Evolutionary conservation across 1,140 invertebrate genomes (phyloP).

Genomic region (Lucilia cuprina): DNA sequence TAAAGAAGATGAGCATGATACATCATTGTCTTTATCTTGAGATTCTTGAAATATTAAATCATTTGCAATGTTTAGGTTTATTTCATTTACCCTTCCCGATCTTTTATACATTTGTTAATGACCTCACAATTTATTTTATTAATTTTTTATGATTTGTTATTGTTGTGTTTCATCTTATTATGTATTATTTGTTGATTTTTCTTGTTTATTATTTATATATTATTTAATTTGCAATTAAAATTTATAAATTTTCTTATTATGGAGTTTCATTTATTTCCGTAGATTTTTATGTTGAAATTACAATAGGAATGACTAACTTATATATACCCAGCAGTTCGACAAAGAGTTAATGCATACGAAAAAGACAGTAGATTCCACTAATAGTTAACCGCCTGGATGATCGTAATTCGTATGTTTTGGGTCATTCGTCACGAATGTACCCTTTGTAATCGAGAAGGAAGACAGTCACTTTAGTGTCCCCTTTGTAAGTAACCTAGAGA

Average conservation of each 20-base stretch:
- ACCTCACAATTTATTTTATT: slow-evolving; percentile 29
- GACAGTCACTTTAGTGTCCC: no score
- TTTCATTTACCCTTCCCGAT: neutral
- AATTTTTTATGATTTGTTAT: neutral
- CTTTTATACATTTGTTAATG: slow-evolving; percentile 13
- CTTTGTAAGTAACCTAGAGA: no score
- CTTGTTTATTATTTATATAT: slow-evolving; percentile 13
- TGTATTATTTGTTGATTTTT: slow-evolving; percentile 1
- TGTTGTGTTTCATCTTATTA: neutral
- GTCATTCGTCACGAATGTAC: no score
- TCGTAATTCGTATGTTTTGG: no score
- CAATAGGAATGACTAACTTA: neutral
- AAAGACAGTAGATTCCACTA: no score
- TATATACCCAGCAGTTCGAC: no score
- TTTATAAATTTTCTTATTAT: neutral
- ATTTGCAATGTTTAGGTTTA: neutral
- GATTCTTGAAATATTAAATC: slow-evolving; percentile 3
- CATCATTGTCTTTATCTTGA: neutral
- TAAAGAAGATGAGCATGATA: no score
- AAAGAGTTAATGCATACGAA: no score
- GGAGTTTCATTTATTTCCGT: neutral
- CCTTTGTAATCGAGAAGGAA: no score
- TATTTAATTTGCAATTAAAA: slow-evolving; percentile 18
- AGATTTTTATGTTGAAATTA: neutral
- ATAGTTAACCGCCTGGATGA: no score